phyloP scores from a whole-genome alignment of 1,140 invertebrate genomes.

The Drosophila kohkoa region DNA sequence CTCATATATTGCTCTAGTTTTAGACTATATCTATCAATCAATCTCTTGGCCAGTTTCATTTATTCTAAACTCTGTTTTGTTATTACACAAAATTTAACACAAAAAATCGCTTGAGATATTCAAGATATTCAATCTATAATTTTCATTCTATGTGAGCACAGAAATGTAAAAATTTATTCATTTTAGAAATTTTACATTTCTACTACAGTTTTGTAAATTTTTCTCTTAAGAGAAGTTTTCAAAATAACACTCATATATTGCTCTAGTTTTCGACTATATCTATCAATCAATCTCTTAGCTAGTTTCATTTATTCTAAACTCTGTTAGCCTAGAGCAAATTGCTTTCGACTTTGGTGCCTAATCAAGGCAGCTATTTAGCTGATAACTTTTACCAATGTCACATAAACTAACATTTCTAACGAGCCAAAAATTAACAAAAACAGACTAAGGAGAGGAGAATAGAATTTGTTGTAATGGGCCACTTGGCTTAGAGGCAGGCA shows the following conservation, averaged over 20 bases:
- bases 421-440: constrained; percentile 60
- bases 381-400: constrained; percentile 45
- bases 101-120: too few species aligned
- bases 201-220: too few species aligned
- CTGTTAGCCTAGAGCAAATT: not conserved
- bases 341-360: constrained; percentile 11
- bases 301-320: not conserved
- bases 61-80: too few species aligned
- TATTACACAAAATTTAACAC: too few species aligned
- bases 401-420: constrained; percentile 62
- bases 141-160: too few species aligned
- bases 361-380: constrained; percentile 36
- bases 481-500: constrained; percentile 51
- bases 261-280: not conserved
- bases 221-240: too few species aligned
- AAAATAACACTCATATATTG: too few species aligned
- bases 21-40: too few species aligned
- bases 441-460: constrained; percentile 4
- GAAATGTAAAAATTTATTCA: too few species aligned
- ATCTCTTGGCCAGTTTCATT: too few species aligned
- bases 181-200: too few species aligned
- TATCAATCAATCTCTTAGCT: not conserved
- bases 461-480: constrained; percentile 36
- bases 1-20: not conserved
- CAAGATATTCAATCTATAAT: too few species aligned